phyloP scores from a whole-genome alignment of 2,888 invertebrate genomes.

The Capitulum mitella region DNA sequence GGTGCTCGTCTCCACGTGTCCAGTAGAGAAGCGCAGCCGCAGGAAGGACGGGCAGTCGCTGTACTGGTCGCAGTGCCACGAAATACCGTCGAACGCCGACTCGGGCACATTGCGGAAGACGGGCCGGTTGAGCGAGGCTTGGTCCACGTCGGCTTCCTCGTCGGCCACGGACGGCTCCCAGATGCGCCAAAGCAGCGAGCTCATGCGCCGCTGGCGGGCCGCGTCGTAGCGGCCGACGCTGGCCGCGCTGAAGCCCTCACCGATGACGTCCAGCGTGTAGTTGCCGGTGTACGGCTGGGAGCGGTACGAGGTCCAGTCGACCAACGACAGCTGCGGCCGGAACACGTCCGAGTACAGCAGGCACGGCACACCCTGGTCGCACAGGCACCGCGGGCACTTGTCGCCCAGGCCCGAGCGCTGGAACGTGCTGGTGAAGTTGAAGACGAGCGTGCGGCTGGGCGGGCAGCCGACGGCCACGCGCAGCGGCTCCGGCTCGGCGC shows the following conservation, averaged over 20 bases:
- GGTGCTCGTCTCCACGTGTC: background rate
- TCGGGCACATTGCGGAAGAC: background rate
- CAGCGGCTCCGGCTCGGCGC: background rate
- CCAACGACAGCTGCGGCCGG: background rate
- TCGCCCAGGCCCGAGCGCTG: background rate
- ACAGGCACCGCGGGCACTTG: background rate
- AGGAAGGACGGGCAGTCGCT: background rate
- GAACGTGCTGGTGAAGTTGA: conserved; percentile 7
- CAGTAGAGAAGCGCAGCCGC: background rate
- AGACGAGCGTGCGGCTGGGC: background rate
- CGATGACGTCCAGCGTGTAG: background rate
- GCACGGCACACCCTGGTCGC: conserved; percentile 6
- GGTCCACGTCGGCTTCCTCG: background rate
- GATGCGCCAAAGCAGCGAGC: background rate
- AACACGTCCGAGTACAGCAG: conserved; percentile 11
- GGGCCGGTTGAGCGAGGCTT: background rate
- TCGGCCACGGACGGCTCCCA: background rate
- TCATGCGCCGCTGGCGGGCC: background rate
- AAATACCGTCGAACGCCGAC: background rate
- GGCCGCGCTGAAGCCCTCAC: background rate
- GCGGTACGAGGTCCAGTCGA: conserved; percentile 11
- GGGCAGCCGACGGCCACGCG: conserved; percentile 12
- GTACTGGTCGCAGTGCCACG: conserved; percentile 15
- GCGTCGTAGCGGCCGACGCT: background rate
- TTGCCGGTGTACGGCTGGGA: background rate